Evolutionary conservation across 2,113 vertebrate genomes (phyloP), one percentile per base, ranked within the genome.

Genomic region (Pardalotus punctatus): DNA sequence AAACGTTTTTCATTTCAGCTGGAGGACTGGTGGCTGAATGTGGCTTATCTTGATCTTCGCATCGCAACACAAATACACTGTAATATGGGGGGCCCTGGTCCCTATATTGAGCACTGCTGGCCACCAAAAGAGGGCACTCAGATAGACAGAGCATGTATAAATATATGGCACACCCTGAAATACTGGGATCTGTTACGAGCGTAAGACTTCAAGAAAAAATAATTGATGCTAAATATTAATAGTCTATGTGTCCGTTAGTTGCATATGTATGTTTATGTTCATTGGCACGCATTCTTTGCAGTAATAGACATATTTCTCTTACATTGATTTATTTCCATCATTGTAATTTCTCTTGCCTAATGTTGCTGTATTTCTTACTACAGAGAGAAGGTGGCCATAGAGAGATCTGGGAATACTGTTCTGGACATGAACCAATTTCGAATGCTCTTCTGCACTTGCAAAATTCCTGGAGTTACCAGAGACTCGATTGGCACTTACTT

Each of bases 21-120:
- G 97, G 99, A 99, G 92, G 99, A 99, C 20, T 99, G 99, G 99
- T 99, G 99, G 99, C 97, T 99, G 90, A 98, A 99, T 50, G 79
- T 95, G 29, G 98, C 98, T 4, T 99, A 99, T 91, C 98, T 99
- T 94, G 99, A 99, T 83, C 86, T 98, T 35, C 99, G 99, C 25
- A 95, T 97, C n/a, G 97, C 99, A 21, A 99, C 99, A 14, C 99
- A 99, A 97, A 98, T 99, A 69, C 97, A 98, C 65, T 98, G 98
- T 81, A 99, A 99, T 91, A 99, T 99, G 8, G 99, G 74, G 3
- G 99, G 99, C 19, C 97, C 99, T 3, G 97, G 92, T 1, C 92
- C 98, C 5, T 98, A 98, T 78, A 81, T 99, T 94, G 99, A 99
- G 58, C 98, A 99, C 97, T 99, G 81, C 94, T 99, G 99, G 99